Evolutionary conservation across 2,888 invertebrate species (phyloP), one percentile per base, ranked within the genome.

Genomic region (Liodrosophila aerea): DNA sequence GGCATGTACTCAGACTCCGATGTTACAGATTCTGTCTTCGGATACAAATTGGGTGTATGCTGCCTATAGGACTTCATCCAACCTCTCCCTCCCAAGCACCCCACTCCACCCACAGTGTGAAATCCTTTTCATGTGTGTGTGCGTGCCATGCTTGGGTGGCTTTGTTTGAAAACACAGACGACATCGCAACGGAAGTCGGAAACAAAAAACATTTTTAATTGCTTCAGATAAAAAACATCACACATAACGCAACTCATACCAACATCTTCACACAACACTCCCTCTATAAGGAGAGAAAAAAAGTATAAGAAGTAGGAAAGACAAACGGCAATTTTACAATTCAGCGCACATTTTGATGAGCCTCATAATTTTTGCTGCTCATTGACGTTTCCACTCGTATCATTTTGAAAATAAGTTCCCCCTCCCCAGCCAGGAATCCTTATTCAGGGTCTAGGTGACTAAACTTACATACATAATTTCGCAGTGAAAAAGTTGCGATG

Each of bases 201-300:
- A 72, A 67, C 57, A 69, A 77, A 68, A 73, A 63, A 57, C 52
- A 69, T 69, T 83, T 84, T 87, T 87, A 87, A 87, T 87, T 87
- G 87, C 87, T 76, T 77, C 74, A 86, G 87, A 87, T 87, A 87
- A 87, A 84, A 76, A 62, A 62, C 69, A 82, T 78, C 65, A 76
- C 67, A 66, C 76, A 80, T 73, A 73, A 77, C 71, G 18, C 39
- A 62, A 16, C 36, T n/a, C 52, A 33, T 11, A 8, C 33, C 34
- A 8, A 15, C 15, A 13, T 7, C 8, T n/a, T 16, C 18, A 9
- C 16, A 15, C 37, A 15, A 37, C 37, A 40, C 46, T 36, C 39
- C 30, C 53, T 16, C 18, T 13, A 37, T 9, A 37, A 11, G 30
- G 11, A 22, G 30, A 11, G 31, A 15, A 41, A 36, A 13, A 52